Percentiles rank a stretch among this genome's conserved stretches.
Conservation (phyloP, 2,113 vertebrate genomes). For the Macquaria ambigua region DNA sequence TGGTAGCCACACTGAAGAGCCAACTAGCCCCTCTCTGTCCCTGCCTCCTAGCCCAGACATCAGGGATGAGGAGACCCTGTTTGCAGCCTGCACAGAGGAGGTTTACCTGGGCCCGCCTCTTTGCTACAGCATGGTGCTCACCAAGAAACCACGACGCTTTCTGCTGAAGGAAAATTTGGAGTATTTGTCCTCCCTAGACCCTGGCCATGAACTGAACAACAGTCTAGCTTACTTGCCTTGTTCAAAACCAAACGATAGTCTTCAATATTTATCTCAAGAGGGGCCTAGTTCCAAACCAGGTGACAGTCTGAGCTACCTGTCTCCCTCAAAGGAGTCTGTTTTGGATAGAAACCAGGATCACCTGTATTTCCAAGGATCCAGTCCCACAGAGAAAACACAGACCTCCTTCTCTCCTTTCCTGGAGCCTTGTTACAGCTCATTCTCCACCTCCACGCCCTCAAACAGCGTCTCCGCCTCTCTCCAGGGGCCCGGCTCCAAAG, state of each 20-base stretch:
- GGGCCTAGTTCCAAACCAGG: neutral
- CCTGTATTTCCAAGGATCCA: constrained; percentile 17
- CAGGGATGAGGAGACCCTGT: constrained; percentile 90
- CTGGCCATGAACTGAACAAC: neutral
- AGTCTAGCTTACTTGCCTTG: neutral
- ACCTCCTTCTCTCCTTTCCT: constrained; percentile 1
- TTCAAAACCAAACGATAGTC: neutral
- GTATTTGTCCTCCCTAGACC: neutral
- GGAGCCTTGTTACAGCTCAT: constrained; percentile 19
- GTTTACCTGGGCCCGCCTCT: constrained; percentile 86
- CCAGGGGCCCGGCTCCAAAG: constrained; percentile 24
- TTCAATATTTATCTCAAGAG: neutral
- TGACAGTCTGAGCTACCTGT: neutral
- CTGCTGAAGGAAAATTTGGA: neutral
- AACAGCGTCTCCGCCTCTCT: constrained; percentile 9
- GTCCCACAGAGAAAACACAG: constrained; percentile 5
- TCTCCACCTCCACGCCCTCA: constrained; percentile 15
- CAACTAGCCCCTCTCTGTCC: neutral
- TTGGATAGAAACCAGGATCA: constrained; percentile 6
- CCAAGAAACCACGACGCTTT: constrained; percentile 56
- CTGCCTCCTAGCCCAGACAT: constrained; percentile 85
- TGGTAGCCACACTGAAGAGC: accelerated
- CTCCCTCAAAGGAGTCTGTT: constrained; percentile 4
- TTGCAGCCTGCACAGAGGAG: constrained; percentile 91
- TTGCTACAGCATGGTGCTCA: constrained; percentile 78